Conservation (phyloP, 2,797 vertebrate genomes). For the Silurus aristotelis region DNA sequence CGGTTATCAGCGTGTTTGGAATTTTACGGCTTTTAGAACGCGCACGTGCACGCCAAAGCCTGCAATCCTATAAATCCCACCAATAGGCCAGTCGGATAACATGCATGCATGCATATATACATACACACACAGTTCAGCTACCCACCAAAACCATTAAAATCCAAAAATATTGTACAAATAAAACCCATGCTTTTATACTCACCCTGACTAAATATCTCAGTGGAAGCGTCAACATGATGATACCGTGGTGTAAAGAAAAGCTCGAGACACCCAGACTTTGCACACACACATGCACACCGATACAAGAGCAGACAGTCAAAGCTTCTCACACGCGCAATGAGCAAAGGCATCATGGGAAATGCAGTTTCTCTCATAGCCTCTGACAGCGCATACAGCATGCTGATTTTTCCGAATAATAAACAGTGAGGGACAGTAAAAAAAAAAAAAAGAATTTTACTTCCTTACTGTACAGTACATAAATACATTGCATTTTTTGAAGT, state of each 20-base stretch:
- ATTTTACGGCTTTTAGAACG: background rate
- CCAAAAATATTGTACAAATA: too few species aligned
- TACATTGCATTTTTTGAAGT: too few species aligned
- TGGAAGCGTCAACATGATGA: slow-evolving; percentile 73
- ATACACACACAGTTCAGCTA: background rate
- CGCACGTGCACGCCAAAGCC: background rate
- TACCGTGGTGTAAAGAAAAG: background rate
- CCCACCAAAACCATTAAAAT: background rate
- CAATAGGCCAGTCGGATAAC: background rate
- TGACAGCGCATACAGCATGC: too few species aligned
- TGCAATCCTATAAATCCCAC: background rate
- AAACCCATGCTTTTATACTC: slow-evolving; percentile 34
- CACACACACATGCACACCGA: slow-evolving; percentile 31
- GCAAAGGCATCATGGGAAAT: background rate
- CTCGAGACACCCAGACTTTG: slow-evolving; percentile 14
- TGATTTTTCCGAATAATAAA: too few species aligned
- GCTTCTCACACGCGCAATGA: background rate
- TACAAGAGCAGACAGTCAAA: background rate
- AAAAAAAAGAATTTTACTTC: too few species aligned
- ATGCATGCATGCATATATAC: background rate
- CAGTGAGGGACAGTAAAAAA: too few species aligned
- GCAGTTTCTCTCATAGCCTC: slow-evolving; percentile 17
- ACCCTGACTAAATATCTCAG: slow-evolving; percentile 72
- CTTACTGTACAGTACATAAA: too few species aligned
- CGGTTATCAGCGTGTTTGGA: background rate